Percentiles rank a stretch among this genome's conserved stretches.
phyloP scores from a whole-genome alignment of 2,797 vertebrate genomes.

The Hoplostethus atlanticus region DNA sequence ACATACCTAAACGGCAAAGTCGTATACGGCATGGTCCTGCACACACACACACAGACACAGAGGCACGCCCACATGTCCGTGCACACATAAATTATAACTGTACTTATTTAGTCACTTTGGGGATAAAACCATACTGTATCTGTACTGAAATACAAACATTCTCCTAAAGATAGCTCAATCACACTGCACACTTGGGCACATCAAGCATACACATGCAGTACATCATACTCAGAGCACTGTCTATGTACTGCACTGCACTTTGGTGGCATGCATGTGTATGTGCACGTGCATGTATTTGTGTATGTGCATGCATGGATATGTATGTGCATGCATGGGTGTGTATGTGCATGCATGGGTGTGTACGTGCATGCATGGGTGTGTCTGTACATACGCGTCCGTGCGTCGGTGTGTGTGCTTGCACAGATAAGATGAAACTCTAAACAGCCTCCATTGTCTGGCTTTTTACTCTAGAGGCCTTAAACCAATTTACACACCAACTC shows the following conservation, averaged over 20 bases:
- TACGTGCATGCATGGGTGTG: not conserved
- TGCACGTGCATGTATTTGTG: too few relatives aligned
- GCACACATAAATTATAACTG: not conserved
- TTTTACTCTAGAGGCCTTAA: slow-evolving; percentile 72
- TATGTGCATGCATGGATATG: too few relatives aligned
- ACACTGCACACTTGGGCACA: not conserved
- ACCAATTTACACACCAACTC: slow-evolving; percentile 80
- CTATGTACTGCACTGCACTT: not conserved
- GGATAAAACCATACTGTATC: not conserved
- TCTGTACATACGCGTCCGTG: not conserved
- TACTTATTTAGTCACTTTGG: not conserved
- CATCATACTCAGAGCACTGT: not conserved
- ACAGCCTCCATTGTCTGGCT: slow-evolving; percentile 65
- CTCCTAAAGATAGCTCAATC: not conserved
- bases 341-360: not conserved
- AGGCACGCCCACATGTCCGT: slow-evolving; percentile 20
- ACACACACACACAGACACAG: slow-evolving; percentile 4
- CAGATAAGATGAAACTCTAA: slow-evolving; percentile 64
- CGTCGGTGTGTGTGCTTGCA: slow-evolving; percentile 23
- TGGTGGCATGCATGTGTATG: not conserved
- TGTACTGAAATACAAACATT: slow-evolving; percentile 2
- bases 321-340: not conserved
- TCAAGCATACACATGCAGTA: not conserved
- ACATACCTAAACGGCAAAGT: slow-evolving; percentile 20
- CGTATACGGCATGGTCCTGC: not conserved